phyloP scores from a whole-genome alignment of 1,140 invertebrate species.

The Plodia interpunctella region DNA sequence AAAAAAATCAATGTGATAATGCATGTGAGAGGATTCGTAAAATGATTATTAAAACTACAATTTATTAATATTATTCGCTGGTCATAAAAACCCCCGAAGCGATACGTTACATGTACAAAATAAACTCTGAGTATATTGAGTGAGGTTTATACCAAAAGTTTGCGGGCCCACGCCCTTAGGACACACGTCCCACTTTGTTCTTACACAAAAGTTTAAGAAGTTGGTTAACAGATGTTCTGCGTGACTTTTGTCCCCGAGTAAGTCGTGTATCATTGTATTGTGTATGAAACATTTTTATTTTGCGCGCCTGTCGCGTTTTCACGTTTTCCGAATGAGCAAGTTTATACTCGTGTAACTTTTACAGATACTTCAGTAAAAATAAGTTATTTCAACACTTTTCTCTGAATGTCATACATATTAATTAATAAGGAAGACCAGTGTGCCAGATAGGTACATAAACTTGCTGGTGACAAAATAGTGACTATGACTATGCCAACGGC shows the following conservation, averaged over 20 bases:
- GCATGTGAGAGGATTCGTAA: too few relatives aligned
- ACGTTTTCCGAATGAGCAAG: not conserved
- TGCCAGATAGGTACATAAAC: too few relatives aligned
- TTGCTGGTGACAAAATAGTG: too few relatives aligned
- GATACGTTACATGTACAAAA: slow-evolving; percentile 8
- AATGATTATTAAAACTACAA: too few relatives aligned
- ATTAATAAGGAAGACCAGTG: too few relatives aligned
- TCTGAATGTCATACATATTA: too few relatives aligned
- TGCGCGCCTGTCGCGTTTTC: not conserved
- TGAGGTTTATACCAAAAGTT: slow-evolving; percentile 42
- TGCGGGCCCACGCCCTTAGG: slow-evolving; percentile 31
- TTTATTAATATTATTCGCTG: not conserved
- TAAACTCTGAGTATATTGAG: slow-evolving; percentile 29
- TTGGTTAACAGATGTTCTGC: slow-evolving; percentile 51
- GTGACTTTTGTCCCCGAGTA: slow-evolving; percentile 42
- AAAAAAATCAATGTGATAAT: too few relatives aligned
- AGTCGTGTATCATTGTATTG: slow-evolving; percentile 31
- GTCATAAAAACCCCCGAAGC: slow-evolving; percentile 13
- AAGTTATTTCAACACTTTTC: too few relatives aligned
- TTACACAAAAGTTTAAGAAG: slow-evolving; percentile 42
- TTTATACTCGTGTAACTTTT: not conserved
- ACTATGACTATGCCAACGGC: too few relatives aligned
- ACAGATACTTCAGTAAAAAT: too few relatives aligned
- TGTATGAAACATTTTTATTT: slow-evolving; percentile 8
- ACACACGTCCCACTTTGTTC: slow-evolving; percentile 48